Conservation (phyloP, 64 coral and sea anemone species). For the Hydrozoanthus tunicans region DNA sequence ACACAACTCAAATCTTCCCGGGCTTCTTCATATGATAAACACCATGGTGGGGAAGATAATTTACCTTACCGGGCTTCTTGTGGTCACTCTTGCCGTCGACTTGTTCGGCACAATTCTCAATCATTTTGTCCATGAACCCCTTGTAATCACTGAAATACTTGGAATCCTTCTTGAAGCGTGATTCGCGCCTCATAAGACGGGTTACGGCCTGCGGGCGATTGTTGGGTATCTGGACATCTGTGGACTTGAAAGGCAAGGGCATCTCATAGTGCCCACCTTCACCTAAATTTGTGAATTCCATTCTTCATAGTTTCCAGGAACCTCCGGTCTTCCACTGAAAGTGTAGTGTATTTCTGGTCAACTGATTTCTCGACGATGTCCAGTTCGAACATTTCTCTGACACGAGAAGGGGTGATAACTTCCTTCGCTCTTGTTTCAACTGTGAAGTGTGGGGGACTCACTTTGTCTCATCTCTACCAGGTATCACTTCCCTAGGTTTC, state of each 20-base stretch:
- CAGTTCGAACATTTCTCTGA: conserved; percentile 51
- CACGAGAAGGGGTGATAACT: conserved; percentile 43
- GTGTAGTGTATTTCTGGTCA: too few species aligned
- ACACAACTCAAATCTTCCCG: neutral
- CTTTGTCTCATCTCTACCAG: conserved; percentile 17
- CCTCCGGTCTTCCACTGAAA: conserved; percentile 27
- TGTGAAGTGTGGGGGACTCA: conserved; percentile 53
- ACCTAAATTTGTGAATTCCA: conserved; percentile 34
- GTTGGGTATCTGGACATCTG: conserved; percentile 21
- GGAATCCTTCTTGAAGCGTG: conserved; percentile 34
- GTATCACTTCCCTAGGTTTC: conserved; percentile 41
- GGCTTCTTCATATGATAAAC: conserved; percentile 17
- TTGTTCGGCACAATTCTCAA: neutral
- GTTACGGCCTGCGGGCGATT: conserved; percentile 5
- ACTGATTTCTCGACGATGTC: conserved; percentile 9
- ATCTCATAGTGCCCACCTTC: conserved; percentile 40
- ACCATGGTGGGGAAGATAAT: conserved; percentile 33
- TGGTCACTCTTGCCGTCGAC: neutral
- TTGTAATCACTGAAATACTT: conserved; percentile 32
- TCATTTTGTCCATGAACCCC: conserved; percentile 14
- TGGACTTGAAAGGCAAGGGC: conserved; percentile 13
- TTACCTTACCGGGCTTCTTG: neutral
- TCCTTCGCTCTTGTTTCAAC: conserved; percentile 49
- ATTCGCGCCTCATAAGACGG: neutral
- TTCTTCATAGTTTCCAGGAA: conserved; percentile 34